Conservation (phyloP, 2,797 vertebrate genomes). For the Rhinichthys osculus region DNA sequence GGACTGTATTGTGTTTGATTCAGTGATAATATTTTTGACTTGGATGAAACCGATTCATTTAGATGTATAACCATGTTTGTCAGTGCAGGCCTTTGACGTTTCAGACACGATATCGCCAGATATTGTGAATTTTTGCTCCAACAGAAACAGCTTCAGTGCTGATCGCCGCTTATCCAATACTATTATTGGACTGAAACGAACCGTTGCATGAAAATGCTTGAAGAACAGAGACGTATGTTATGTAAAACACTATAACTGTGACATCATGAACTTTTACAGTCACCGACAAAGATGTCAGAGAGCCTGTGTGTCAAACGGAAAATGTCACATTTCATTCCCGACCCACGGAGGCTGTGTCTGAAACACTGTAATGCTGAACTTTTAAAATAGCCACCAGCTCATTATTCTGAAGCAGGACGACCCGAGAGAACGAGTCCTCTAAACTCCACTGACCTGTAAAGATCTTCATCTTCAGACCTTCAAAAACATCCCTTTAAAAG, state of each 20-base stretch:
- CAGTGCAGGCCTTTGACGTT: not conserved
- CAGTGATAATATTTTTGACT: not conserved
- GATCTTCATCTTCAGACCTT: constrained; percentile 36
- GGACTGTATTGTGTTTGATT: not conserved
- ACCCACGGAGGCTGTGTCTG: not conserved
- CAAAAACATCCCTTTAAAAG: constrained; percentile 46
- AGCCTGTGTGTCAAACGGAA: not conserved
- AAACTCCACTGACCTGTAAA: constrained; percentile 46
- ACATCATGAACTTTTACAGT: not conserved
- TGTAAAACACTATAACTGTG: not conserved
- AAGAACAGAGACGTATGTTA: not conserved
- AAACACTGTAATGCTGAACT: constrained; percentile 45
- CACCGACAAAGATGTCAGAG: not conserved
- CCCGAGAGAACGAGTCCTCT: not conserved
- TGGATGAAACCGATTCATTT: not conserved
- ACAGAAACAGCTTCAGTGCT: not conserved
- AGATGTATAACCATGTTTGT: not conserved
- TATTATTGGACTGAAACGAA: not conserved
- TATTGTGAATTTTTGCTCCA: not conserved
- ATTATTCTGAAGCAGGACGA: constrained; percentile 36
- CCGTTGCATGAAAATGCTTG: not conserved
- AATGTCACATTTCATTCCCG: not conserved
- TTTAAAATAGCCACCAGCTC: constrained; percentile 44
- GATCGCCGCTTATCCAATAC: not conserved
- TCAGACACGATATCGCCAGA: not conserved